Base-by-base conservation (phyloP, 1,140 invertebrate genomes). In the Neotoxoptera formosana region DNA sequence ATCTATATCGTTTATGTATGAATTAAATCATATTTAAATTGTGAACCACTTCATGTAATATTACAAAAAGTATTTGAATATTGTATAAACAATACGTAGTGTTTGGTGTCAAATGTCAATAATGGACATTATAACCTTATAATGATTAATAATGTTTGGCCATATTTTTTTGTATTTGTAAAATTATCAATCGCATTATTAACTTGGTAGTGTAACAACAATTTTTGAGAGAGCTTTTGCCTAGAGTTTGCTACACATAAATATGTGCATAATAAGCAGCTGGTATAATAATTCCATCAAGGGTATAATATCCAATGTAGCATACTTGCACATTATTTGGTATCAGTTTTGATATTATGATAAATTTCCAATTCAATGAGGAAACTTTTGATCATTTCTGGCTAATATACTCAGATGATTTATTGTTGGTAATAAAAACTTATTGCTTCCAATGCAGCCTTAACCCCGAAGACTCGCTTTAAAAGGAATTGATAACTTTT, bases 291-390 rank as follows among this genome's bases (percentile, higher is more conserved):
- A 76, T 76, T n/a, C 14, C n/a, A 84, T 84, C 20, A 84, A 41
- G 9, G 83, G 21, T 84, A 45, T 34, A 34, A 51, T 1, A 53
- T 53, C 30, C n/a, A 17, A 47, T 87, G 47, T 45, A 30, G 25
- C 17, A n/a, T n/a, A 48, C 86, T 87, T 48, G 47, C 47, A n/a
- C 47, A 48, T 45, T 45, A 87, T 87, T 87, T 87, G 45, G 86
- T 45, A 48, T 48, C 45, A 48, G 45, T 87, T 87, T 34, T 48
- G 17, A 48, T 87, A 67, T 67, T 67, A 48, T 47, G 41, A 48
- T 87, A 45, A 87, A 87, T 88, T 53, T 88, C 48, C 30, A 20
- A 88, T 88, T 51, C 87, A 90, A 90, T 56, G 41, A 56, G 34
- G 9, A 90, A 90, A 90, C 48, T 36, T 90, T 56, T 53, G 34